Evolutionary conservation across 1,140 invertebrate species (phyloP).

Genomic region (Geopemphigus sp.): DNA sequence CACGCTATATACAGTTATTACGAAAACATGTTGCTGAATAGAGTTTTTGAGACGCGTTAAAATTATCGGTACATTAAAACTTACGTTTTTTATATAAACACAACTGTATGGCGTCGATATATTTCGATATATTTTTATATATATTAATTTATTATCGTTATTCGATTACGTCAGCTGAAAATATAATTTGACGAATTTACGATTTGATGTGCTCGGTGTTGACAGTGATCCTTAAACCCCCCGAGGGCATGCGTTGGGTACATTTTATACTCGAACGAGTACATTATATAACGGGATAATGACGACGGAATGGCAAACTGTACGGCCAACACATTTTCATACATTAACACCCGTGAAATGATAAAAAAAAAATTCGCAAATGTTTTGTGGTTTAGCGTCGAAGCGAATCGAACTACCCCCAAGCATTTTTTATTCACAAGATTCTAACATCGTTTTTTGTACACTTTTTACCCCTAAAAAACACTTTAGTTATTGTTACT

Average conservation of each 20-base stretch:
- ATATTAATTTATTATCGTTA: background rate
- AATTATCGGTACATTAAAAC: too few relatives aligned
- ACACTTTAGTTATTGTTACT: constrained; percentile 41
- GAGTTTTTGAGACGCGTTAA: too few relatives aligned
- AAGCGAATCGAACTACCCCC: constrained; percentile 38
- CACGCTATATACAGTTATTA: too few relatives aligned
- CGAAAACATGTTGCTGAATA: too few relatives aligned
- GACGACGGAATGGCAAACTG: constrained; percentile 24
- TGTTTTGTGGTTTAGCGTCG: constrained; percentile 49
- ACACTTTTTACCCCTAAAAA: constrained; percentile 36
- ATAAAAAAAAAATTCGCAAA: constrained; percentile 35
- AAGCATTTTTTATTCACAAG: constrained; percentile 29
- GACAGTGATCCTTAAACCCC: constrained; percentile 46
- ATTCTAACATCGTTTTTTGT: constrained; percentile 33
- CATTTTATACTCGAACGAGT: constrained; percentile 32
- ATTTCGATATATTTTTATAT: too few relatives aligned
- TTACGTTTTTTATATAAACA: too few relatives aligned
- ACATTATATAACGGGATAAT: constrained; percentile 41
- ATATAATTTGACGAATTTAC: constrained; percentile 16
- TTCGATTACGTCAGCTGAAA: background rate
- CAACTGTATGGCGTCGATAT: too few relatives aligned
- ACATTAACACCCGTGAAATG: constrained; percentile 39
- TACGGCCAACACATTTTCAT: constrained; percentile 30
- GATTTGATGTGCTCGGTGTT: constrained; percentile 22
- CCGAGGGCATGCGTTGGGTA: constrained; percentile 15